A percentile compares a stretch with the other conserved stretches of the same genome.
Evolutionary conservation across 2,113 vertebrate genomes (phyloP).

Genomic region (Alethe diademata): DNA sequence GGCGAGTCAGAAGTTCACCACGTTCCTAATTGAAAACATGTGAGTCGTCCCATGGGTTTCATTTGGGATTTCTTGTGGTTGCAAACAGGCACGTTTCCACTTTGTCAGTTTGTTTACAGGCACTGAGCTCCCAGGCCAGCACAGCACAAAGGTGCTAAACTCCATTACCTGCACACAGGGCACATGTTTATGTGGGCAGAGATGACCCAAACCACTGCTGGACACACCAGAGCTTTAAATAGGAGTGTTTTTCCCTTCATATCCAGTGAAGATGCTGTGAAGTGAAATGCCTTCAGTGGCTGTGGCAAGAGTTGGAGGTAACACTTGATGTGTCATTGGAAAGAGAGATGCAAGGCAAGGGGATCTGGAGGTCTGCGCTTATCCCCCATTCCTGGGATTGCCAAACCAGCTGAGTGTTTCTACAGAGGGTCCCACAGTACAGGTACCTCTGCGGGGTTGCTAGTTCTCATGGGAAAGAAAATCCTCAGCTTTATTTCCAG

Average conservation of each 20-base stretch:
- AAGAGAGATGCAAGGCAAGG: background rate
- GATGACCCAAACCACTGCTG: background rate
- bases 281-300: background rate
- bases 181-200: background rate
- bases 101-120: background rate
- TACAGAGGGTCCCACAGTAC: background rate
- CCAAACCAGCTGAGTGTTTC: background rate
- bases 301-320: background rate
- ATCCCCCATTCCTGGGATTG: background rate
- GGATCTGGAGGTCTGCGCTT: background rate
- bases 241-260: rapidly evolving
- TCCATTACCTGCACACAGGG: background rate
- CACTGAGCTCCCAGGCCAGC: background rate
- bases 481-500: background rate
- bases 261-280: background rate
- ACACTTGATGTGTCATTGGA: background rate
- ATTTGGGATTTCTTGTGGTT: background rate
- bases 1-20: conserved; percentile 28
- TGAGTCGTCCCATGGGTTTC: conserved; percentile 1
- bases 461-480: background rate
- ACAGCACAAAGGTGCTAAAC: background rate
- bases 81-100: background rate
- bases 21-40: background rate
- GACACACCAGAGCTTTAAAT: background rate
- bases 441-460: background rate